Evolutionary conservation across 2,113 vertebrate genomes (phyloP).

Genomic region (Anseranas semipalmata): DNA sequence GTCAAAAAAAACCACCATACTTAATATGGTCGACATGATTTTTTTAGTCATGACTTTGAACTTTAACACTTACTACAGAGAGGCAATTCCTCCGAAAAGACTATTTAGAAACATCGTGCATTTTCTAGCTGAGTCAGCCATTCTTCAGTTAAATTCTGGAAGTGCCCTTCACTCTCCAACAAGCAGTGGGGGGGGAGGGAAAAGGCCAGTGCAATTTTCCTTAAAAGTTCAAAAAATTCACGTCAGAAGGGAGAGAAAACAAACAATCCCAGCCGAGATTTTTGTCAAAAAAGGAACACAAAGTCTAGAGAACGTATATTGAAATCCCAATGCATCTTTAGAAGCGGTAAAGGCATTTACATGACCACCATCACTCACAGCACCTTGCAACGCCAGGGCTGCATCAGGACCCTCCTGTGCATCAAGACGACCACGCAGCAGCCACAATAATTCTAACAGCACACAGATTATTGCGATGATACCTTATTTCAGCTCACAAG

Average conservation of each 20-base stretch:
- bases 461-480: fast-evolving
- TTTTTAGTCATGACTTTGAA: background rate
- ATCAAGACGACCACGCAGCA: fast-evolving
- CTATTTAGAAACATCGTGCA: background rate
- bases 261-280: background rate
- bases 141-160: background rate
- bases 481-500: background rate
- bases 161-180: background rate
- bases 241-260: background rate
- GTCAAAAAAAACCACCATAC: no score
- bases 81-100: background rate
- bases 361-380: background rate
- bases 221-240: background rate
- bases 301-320: background rate
- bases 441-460: background rate
- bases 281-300: background rate
- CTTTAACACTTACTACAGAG: background rate
- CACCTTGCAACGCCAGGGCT: fast-evolving
- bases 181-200: fast-evolving
- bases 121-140: background rate
- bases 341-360: background rate
- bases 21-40: background rate
- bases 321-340: background rate
- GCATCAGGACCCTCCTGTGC: fast-evolving
- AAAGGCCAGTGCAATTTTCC: background rate